Conservation (phyloP, 2,888 invertebrate genomes). For the Eugnorisma glareosa region DNA sequence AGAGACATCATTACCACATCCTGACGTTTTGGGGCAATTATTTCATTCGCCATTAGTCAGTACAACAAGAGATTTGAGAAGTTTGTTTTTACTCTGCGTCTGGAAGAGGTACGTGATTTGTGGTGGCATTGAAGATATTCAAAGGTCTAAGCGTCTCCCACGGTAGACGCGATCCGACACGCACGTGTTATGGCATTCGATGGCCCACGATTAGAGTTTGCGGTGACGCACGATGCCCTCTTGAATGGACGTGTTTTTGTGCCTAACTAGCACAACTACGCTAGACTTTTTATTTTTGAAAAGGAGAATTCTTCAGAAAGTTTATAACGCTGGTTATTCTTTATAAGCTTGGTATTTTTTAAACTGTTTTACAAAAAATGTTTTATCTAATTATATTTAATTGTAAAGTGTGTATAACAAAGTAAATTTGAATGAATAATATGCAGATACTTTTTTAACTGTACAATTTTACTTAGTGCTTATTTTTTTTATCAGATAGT, state of each 20-base stretch:
- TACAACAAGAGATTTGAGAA: background rate
- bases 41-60: slow-evolving; percentile 10
- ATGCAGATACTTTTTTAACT: background rate
- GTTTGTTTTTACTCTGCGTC: slow-evolving; percentile 41
- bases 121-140: slow-evolving; percentile 67
- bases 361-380: too few relatives aligned
- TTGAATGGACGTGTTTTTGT: slow-evolving; percentile 88
- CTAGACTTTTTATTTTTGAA: slow-evolving; percentile 24
- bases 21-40: slow-evolving; percentile 27
- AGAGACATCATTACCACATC: slow-evolving; percentile 35
- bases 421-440: background rate
- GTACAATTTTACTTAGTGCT: background rate
- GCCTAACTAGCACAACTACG: slow-evolving; percentile 79
- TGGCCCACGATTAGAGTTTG: slow-evolving; percentile 82
- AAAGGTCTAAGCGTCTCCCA: slow-evolving; percentile 83
- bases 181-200: slow-evolving; percentile 89
- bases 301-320: slow-evolving; percentile 8
- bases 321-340: background rate
- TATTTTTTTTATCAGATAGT: background rate
- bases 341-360: background rate
- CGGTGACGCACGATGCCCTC: slow-evolving; percentile 82
- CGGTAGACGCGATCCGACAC: slow-evolving; percentile 88
- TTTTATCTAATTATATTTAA: too few relatives aligned
- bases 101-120: slow-evolving; percentile 46
- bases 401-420: background rate